Conservation (phyloP, 2,113 vertebrate genomes). For the Talpa occidentalis region DNA sequence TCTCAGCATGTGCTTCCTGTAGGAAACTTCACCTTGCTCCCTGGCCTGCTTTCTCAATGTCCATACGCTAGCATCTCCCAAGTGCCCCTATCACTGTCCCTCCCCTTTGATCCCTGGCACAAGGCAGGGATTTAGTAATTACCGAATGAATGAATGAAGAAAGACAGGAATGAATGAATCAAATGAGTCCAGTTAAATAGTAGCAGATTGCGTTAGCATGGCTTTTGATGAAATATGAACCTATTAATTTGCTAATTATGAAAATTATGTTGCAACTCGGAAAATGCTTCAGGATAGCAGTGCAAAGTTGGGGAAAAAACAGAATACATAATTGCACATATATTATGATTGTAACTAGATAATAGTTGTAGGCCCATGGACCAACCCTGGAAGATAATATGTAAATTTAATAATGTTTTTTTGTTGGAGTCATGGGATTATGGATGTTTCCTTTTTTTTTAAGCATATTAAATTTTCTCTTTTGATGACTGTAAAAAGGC, state of each 20-base stretch:
- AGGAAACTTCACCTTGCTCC: not conserved
- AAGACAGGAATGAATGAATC: not conserved
- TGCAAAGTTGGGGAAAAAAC: not conserved
- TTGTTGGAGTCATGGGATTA: not conserved
- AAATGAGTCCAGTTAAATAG: not conserved
- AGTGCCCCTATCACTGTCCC: not conserved
- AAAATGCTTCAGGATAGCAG: constrained; percentile 57
- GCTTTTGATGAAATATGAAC: constrained; percentile 57
- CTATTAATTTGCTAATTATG: constrained; percentile 60
- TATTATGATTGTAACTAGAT: not conserved
- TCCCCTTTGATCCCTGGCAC: not conserved
- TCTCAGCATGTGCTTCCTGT: not conserved
- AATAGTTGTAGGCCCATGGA: not conserved
- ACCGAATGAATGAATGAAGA: not conserved
- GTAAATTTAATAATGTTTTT: constrained; percentile 29
- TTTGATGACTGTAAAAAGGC: constrained; percentile 6
- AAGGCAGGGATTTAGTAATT: not conserved
- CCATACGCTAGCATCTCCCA: not conserved
- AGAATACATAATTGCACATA: not conserved
- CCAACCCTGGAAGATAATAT: constrained; percentile 9
- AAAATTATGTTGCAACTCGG: constrained; percentile 53
- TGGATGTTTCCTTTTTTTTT: not conserved
- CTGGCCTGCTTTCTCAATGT: not conserved
- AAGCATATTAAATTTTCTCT: constrained; percentile 37
- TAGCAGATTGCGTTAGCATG: not conserved